Evolutionary conservation across 2,888 invertebrate genomes (phyloP), one percentile per base, ranked within the genome.

Genomic region (Crematogaster levior): DNA sequence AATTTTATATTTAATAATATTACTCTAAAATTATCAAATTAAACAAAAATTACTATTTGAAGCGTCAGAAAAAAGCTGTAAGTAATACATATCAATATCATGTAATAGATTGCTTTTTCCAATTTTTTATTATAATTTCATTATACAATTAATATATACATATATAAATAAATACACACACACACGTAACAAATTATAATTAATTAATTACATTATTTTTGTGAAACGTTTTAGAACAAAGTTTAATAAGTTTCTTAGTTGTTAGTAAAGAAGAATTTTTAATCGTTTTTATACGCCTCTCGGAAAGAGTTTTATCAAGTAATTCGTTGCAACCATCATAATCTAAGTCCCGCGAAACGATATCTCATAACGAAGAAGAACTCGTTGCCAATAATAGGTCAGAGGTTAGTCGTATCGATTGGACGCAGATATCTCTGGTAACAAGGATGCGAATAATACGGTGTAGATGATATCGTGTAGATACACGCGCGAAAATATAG

Each of bases 381-480:
- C 84, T 83, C 61, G 68, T 74, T 60, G 84, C 63, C 84, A 40
- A 89, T 89, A 89, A 89, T 89, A 89, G 89, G 89, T 89, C 89
- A 89, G 85, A 85, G 89, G 90, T 89, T 89, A 90, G 85, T 84
- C 84, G 84, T 87, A 90, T 89, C 84, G 89, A 89, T 89, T 90
- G 87, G 85, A 89, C 72, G 85, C 84, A 81, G 85, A 88, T 89
- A 90, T 81, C 87, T 83, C 86, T 81, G 74, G 73, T 72, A 84
- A 84, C 84, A 86, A 82, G 90, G 82, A 84, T 83, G 84, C 73
- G 88, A 89, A 88, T 83, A 85, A 58, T 73, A 72, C 75, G 58
- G 15, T 83, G 66, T 18, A 48, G 72, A 82, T 83, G 48, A 51
- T 51, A 87, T 63, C 66, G 53, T 77, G 66, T 60, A 48, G 65